Evolutionary conservation across 1,140 invertebrate genomes (phyloP).

Genomic region (Pseudomyrmex cubaensis): DNA sequence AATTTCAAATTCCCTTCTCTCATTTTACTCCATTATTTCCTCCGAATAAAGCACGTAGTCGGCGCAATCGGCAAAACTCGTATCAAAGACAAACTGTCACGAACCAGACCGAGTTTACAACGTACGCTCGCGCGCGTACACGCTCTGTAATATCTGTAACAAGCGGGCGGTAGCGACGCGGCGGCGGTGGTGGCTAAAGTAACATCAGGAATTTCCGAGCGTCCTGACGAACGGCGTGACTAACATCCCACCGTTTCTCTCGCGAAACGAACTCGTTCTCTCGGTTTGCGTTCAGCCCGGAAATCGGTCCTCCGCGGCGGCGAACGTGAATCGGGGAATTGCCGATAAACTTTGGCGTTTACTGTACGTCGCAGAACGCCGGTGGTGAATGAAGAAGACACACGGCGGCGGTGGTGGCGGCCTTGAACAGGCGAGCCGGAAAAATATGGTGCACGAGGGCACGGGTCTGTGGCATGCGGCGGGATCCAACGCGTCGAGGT

Average conservation of each 20-base stretch:
- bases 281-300: conserved; percentile 8
- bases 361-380: conserved; percentile 32
- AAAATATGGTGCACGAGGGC: conserved; percentile 76
- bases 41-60: conserved; percentile 1
- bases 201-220: conserved; percentile 7
- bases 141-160: conserved; percentile 1
- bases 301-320: background rate
- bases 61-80: background rate
- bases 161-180: background rate
- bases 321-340: background rate
- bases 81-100: background rate
- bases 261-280: conserved; percentile 15
- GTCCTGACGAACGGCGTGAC: background rate
- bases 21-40: background rate
- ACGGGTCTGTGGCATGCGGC: conserved; percentile 72
- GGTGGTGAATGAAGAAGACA: conserved; percentile 70
- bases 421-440: conserved; percentile 57
- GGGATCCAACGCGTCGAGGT: conserved; percentile 73
- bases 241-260: background rate
- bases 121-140: background rate
- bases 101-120: background rate
- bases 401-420: conserved; percentile 45
- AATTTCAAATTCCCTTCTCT: too few species aligned
- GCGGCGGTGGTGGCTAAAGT: conserved; percentile 9
- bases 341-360: conserved; percentile 17